Base-by-base conservation (phyloP, 2,113 vertebrate species). In the Tetraodon nigroviridis region DNA sequence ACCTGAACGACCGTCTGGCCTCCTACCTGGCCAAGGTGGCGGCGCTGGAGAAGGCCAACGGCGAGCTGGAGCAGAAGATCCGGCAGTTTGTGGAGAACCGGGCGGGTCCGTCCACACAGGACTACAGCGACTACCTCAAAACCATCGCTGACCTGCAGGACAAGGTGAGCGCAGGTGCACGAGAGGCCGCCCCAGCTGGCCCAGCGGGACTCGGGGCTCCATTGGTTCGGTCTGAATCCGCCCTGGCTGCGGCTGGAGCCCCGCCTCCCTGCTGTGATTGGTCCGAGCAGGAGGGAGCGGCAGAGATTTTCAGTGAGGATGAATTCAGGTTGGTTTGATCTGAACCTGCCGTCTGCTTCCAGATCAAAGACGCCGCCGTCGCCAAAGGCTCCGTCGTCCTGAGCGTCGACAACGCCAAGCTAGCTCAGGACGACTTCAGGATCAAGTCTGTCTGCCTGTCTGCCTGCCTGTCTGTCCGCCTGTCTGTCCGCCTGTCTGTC, bases 381-480 rank as follows among this genome's bases (percentile, higher is more conserved):
- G 29, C 52, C 32, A 92, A 79, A 0, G 87, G 85, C 2, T 73
- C 69, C 2, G 50, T 92, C 24, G 12, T 86, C 0, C 78, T 91
- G 61, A 86, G 79, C 68, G 86, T 93, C 3, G 92, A 93, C 57
- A 92, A 94, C 0, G 88, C 91, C 48, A 78, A 76, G 15, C 81
- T 93, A 69, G 91, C 92, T 24, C 78, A 80, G 0, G 90, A 92
- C 10, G 91, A 92, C 79, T 94, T 94, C 82, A 88, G 82, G 65
- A 12, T 89, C 15, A 90, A 90, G 32, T 6, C 1, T 13, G 10
- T 0, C 48, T 53, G 27, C 1, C 1, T 8, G 10, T 6, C 6
- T 5, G 42, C 17, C 42, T 17, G 14, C 10, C 32, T 37, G 32
- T 12, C 86, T 89, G 2, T 75, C 87, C 70, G 1, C 2, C 37